Evolutionary conservation across 2,797 vertebrate genomes (phyloP).

Genomic region (Argentina silus): DNA sequence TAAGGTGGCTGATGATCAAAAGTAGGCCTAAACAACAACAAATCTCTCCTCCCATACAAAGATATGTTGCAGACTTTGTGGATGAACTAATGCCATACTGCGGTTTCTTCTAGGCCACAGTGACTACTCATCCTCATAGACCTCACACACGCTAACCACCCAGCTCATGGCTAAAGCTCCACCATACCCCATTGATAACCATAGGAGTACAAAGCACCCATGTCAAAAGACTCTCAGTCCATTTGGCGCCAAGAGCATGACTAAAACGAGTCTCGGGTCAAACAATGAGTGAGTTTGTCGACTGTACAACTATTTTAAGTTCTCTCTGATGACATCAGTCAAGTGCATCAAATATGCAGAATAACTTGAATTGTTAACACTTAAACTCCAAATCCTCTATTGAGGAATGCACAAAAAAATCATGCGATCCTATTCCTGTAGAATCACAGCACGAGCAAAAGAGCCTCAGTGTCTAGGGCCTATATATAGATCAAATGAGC

Average conservation of each 20-base stretch:
- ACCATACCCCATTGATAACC: not conserved
- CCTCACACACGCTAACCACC: slow-evolving; percentile 18
- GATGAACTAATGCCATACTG: slow-evolving; percentile 4
- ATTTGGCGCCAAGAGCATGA: too few relatives aligned
- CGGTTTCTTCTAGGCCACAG: slow-evolving; percentile 26
- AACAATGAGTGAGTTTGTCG: too few relatives aligned
- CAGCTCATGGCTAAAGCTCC: not conserved
- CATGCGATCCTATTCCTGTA: not conserved
- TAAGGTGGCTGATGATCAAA: not conserved
- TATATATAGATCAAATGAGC: slow-evolving; percentile 37
- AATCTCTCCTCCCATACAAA: too few relatives aligned
- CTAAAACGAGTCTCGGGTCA: too few relatives aligned
- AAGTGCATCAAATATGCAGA: not conserved
- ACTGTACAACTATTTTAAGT: too few relatives aligned
- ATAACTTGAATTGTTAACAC: not conserved
- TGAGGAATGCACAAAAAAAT: not conserved
- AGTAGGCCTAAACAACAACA: too few relatives aligned
- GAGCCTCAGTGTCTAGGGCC: not conserved
- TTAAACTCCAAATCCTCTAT: not conserved
- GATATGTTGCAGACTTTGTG: not conserved
- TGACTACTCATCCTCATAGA: slow-evolving; percentile 21
- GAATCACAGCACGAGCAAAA: not conserved
- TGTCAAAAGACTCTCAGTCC: too few relatives aligned
- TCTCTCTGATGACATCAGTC: not conserved
- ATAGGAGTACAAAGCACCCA: not conserved